Percentiles rank a stretch among this genome's conserved stretches.
Evolutionary conservation across 2,797 vertebrate species (phyloP).

Genomic region (Atherinosoma microstoma): DNA sequence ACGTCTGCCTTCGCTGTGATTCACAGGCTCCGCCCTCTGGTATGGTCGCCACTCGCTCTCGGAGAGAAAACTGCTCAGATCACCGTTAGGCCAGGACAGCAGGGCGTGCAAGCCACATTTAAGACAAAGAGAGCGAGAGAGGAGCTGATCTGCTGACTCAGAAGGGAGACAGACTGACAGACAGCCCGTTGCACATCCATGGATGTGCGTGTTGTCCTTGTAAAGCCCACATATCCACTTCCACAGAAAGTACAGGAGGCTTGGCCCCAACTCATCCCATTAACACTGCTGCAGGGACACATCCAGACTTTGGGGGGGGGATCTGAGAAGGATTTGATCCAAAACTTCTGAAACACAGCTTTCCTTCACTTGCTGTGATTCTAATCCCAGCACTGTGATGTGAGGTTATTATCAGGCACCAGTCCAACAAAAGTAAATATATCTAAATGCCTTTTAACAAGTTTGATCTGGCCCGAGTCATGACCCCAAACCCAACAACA

Average conservation of each 20-base stretch:
- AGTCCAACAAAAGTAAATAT: background rate
- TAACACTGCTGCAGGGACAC: background rate
- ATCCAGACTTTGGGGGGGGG: background rate
- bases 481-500: background rate
- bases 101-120: background rate
- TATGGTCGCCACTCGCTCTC: background rate
- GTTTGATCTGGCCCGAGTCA: background rate
- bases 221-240: slow-evolving; percentile 26
- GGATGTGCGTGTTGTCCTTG: slow-evolving; percentile 19
- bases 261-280: background rate
- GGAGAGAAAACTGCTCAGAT: slow-evolving; percentile 12
- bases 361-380: background rate
- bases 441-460: background rate
- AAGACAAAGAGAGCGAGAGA: slow-evolving; percentile 1
- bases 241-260: slow-evolving; percentile 5
- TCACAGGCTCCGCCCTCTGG: slow-evolving; percentile 18
- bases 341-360: background rate
- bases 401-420: background rate
- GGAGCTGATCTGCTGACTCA: slow-evolving; percentile 56
- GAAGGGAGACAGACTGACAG: slow-evolving; percentile 41
- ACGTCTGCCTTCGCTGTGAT: slow-evolving; percentile 1
- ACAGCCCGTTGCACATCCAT: slow-evolving; percentile 28
- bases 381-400: background rate
- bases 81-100: background rate
- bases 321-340: slow-evolving; percentile 2